These are phyloP conservation scores for Eudorcas thomsonii DNA, from an alignment of 2,113 vertebrate genomes.

Conservation along the genomic window DNA sequence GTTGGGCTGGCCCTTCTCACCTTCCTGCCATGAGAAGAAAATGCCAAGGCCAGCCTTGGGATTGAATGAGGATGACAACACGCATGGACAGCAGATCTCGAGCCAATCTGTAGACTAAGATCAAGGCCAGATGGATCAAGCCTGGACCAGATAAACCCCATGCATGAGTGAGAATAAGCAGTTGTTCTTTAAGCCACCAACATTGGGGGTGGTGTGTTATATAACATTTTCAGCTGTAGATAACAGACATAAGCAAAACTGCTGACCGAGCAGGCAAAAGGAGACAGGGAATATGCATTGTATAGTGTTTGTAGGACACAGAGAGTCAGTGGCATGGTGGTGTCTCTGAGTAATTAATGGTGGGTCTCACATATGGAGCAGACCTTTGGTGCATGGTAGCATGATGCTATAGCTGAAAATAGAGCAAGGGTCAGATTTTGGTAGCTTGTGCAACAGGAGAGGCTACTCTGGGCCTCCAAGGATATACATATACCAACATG, in stretches of 20 bases:
- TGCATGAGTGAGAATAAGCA: not conserved
- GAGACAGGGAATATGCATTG: not conserved
- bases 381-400: not conserved
- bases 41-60: not conserved
- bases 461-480: not conserved
- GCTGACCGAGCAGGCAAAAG: not conserved
- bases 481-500: not conserved
- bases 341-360: not conserved
- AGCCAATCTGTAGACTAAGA: not conserved
- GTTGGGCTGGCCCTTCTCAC: not conserved
- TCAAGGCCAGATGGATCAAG: not conserved
- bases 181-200: not conserved
- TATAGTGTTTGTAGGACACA: not conserved
- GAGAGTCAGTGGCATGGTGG: not conserved
- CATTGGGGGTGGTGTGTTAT: not conserved
- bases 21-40: not conserved
- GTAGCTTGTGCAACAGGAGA: not conserved
- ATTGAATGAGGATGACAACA: not conserved
- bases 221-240: not conserved
- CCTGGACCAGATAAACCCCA: not conserved
- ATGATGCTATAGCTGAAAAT: not conserved
- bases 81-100: not conserved
- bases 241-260: not conserved
- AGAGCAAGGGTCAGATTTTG: not conserved
- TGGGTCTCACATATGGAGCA: rapidly evolving